Base-by-base conservation (phyloP, 2,113 vertebrate genomes). In the Mus spicilegus region DNA sequence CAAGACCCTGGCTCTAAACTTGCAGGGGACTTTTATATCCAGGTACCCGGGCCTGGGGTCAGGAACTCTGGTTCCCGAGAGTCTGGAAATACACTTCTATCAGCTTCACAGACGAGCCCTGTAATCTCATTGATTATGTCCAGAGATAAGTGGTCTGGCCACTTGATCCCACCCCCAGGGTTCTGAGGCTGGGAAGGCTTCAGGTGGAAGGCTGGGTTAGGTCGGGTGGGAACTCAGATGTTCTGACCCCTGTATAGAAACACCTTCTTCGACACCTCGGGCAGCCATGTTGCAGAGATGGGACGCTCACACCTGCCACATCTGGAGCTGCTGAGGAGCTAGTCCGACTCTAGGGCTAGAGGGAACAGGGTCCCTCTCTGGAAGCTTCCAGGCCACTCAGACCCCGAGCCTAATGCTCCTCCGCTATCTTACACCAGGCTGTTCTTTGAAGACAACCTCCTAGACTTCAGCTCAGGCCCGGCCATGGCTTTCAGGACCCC, bases 191-290 rank as follows among this genome's bases (percentile, higher is more conserved):
- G 61, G 1, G 80, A 0, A 1, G 4, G 63, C 24, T 58, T 8
- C 0, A 0, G n/a, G 51, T 11, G 58, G 0, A n/a, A 80, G 39
- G 11, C 12, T 7, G 67, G 82, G 6, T 58, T 0, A 4, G 75
- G 12, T 10, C 11, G 19, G 24, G 42, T 5, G 7, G 51, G 51
- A 49, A 24, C 24, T 0, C n/a, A 39, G 6, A 17, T 46, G 24
- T 46, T 65, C 72, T 9, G 10, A 22, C 10, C 16, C 51, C 78
- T 28, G 39, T 30, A 33, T 6, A 0, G 49, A 51, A 58, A 19
- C 1, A 5, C 22, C 70, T 24, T n/a, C 72, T 36, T 5, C 67
- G 12, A 28, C 61, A 11, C n/a, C 51, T 26, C 0, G 26, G n/a
- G 88, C 24, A 73, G 33, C 81, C 2, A 30, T 30, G 19, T 19